Evolutionary conservation across 2,888 invertebrate species (phyloP).

Genomic region (Drosophila sordidula): DNA sequence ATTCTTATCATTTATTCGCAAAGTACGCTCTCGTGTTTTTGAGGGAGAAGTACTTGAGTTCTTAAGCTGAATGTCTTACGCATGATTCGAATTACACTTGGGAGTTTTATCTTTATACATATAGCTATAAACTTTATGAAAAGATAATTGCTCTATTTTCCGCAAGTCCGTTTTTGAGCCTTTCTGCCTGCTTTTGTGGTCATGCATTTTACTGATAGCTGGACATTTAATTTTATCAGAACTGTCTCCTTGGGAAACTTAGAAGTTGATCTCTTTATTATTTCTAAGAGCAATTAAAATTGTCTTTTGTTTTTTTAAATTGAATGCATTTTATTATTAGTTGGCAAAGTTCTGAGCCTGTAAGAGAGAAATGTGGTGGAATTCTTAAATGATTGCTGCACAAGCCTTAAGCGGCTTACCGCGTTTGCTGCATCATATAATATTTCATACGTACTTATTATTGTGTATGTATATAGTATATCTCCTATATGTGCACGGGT

Average conservation of each 20-base stretch:
- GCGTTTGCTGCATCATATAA: not conserved
- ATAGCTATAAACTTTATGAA: no score
- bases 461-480: not conserved
- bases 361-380: not conserved
- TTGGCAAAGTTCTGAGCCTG: no score
- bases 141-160: no score
- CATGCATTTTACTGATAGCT: no score
- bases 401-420: conserved; percentile 11
- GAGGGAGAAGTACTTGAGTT: not conserved
- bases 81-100: not conserved
- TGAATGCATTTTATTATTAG: no score
- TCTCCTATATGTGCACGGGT: not conserved
- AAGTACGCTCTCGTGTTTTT: not conserved
- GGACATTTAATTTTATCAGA: no score
- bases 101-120: not conserved
- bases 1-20: not conserved
- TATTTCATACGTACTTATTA: not conserved
- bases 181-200: no score
- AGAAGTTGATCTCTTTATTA: no score
- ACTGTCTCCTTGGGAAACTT: no score
- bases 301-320: no score
- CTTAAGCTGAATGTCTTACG: not conserved
- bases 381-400: not conserved
- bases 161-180: no score
- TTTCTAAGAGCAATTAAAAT: no score